Evolutionary conservation across 2,888 invertebrate species (phyloP).

Genomic region (Plagiodera versicolora): DNA sequence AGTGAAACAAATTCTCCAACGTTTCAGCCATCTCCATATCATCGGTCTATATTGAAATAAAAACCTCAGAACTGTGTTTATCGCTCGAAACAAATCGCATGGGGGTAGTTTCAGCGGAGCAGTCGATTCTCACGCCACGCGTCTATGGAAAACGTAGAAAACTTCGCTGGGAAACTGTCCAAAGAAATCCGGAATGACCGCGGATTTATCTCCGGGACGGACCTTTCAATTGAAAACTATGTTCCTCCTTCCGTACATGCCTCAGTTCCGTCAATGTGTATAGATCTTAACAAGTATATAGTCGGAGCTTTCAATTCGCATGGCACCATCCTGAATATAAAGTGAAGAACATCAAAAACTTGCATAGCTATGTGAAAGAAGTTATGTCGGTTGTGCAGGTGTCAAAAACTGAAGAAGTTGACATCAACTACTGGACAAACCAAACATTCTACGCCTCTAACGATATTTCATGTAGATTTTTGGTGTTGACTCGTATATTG

Average conservation of each 20-base stretch:
- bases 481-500: too few relatives aligned
- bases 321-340: background rate
- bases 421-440: too few relatives aligned
- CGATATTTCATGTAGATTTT: too few relatives aligned
- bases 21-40: background rate
- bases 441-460: too few relatives aligned
- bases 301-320: background rate
- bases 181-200: slow-evolving; percentile 36
- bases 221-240: slow-evolving; percentile 31
- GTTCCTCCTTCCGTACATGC: slow-evolving; percentile 11
- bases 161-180: slow-evolving; percentile 31
- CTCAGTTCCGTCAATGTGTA: background rate
- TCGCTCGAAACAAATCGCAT: slow-evolving; percentile 52
- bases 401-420: too few relatives aligned
- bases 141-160: slow-evolving; percentile 34
- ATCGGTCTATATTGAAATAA: slow-evolving; percentile 29
- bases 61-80: slow-evolving; percentile 50
- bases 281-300: background rate
- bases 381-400: too few relatives aligned
- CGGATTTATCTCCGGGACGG: slow-evolving; percentile 40
- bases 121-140: slow-evolving; percentile 20
- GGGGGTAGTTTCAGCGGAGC: slow-evolving; percentile 46
- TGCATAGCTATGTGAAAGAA: too few relatives aligned
- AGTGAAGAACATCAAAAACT: too few relatives aligned
- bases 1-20: background rate